Percentiles rank a stretch among this genome's conserved stretches.
These are phyloP conservation scores for Channa maculata DNA, from an alignment of 2,113 vertebrate species.

Conservation along the genomic window DNA sequence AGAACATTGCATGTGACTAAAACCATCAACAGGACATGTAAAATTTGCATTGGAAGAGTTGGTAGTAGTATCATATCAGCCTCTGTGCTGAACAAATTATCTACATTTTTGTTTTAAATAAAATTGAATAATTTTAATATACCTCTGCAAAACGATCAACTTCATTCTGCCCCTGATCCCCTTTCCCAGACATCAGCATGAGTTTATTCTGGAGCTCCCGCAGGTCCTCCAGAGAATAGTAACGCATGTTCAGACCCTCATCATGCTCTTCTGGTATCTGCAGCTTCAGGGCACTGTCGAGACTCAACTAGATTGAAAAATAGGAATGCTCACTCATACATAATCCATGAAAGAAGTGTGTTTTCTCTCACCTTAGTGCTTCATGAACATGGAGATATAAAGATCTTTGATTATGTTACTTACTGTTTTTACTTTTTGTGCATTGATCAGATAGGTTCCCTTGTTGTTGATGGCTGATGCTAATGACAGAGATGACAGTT, in stretches of 20 bases:
- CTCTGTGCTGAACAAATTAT: not conserved
- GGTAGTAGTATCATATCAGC: not conserved
- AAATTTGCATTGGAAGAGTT: not conserved
- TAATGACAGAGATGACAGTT: constrained; percentile 92
- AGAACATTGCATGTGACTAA: too few relatives aligned
- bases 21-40: not conserved
- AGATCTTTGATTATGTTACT: not conserved
- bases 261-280: constrained; percentile 82
- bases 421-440: constrained; percentile 80
- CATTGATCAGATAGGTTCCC: constrained; percentile 88
- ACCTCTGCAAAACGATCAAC: constrained; percentile 94
- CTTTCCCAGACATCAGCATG: constrained; percentile 97
- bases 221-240: constrained; percentile 89
- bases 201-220: constrained; percentile 94
- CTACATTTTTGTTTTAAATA: not conserved
- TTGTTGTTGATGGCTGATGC: constrained; percentile 92
- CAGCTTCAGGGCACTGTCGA: constrained; percentile 85
- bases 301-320: constrained; percentile 82
- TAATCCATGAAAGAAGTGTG: not conserved
- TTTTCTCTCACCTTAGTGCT: not conserved
- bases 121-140: not conserved
- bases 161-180: constrained; percentile 87
- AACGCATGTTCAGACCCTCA: constrained; percentile 60
- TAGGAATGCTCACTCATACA: not conserved
- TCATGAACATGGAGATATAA: not conserved